Evolutionary conservation across 2,888 invertebrate species (phyloP), one percentile per base, ranked within the genome.

Genomic region (Himalopsyche tibetana): DNA sequence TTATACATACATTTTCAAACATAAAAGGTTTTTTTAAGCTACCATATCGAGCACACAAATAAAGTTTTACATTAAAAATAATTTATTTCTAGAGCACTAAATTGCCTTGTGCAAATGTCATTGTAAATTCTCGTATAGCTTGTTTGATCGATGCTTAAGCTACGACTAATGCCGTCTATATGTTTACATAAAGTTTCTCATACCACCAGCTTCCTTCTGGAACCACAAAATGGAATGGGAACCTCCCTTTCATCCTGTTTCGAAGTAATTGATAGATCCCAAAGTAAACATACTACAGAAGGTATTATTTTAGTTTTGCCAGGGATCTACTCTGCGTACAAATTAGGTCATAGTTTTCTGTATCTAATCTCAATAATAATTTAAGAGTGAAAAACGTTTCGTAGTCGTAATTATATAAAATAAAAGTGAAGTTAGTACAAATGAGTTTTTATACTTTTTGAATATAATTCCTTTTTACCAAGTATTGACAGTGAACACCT

Each of bases 191-290:
- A 38, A 74, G 36, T 15, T 38, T 74, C 74, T 36, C 36, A 74
- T 74, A 15, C 74, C 36, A 36, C 36, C 4, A 74, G 38, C 74
- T 38, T 74, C 36, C 36, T 36, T 74, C 74, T 15, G 3, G 38
- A 36, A 11, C 74, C 74, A 74, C 74, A 36, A 74, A 15, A 74
- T 74, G 36, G 74, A 51, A 51, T 15, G 74, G 36, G 38, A 38
- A 36, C 12, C 74, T 19, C 36, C 15, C 12, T 74, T 28, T 74
- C 74, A 74, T 74, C 74, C 36, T 36, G 74, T 74, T 74, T 36
- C 19, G 12, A 38, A 74, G 36, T 74, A 74, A 74, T 74, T 74
- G 74, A 74, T 74, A 74, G 74, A 74, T 74, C 74, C 74, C 36
- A 74, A 74, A 38, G 38, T 74, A 74, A 15, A 74, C 74, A 36